Percentiles rank a stretch among this genome's conserved stretches.
Evolutionary conservation across 2,113 vertebrate species (phyloP).

Genomic region (Synchiropus splendidus): DNA sequence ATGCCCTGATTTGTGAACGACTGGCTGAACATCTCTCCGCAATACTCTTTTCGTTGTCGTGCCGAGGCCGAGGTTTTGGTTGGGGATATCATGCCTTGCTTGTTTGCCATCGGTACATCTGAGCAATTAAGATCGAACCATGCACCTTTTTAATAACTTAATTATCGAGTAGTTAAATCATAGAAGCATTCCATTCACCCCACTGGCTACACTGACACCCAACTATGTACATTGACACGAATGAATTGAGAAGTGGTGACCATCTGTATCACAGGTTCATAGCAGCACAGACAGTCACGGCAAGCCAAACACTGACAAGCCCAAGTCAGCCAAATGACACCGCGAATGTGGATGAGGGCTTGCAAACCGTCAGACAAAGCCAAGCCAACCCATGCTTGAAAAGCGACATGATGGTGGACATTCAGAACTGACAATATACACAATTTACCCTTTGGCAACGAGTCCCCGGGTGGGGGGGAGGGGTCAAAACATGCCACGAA

Average conservation of each 20-base stretch:
- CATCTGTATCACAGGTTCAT: conserved; percentile 71
- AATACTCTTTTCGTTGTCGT: conserved; percentile 25
- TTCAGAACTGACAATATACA: conserved; percentile 73
- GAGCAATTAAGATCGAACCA: conserved; percentile 49
- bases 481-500: conserved; percentile 91
- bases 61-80: too few relatives aligned
- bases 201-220: conserved; percentile 52
- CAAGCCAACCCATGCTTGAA: conserved; percentile 85
- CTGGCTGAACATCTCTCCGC: conserved; percentile 48
- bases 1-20: conserved; percentile 56
- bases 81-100: conserved; percentile 41
- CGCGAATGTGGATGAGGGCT: conserved; percentile 77
- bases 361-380: conserved; percentile 79
- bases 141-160: conserved; percentile 56
- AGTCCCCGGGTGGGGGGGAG: conserved; percentile 63
- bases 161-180: conserved; percentile 42
- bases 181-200: conserved; percentile 57
- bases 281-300: conserved; percentile 65
- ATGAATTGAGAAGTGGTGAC: conserved; percentile 54
- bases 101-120: conserved; percentile 38
- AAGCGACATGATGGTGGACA: conserved; percentile 78
- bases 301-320: conserved; percentile 71
- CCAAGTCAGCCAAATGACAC: conserved; percentile 70
- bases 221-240: conserved; percentile 59
- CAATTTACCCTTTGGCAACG: conserved; percentile 89